Conservation (phyloP, 2,113 vertebrate species). For the Callocephalon fimbriatum region DNA sequence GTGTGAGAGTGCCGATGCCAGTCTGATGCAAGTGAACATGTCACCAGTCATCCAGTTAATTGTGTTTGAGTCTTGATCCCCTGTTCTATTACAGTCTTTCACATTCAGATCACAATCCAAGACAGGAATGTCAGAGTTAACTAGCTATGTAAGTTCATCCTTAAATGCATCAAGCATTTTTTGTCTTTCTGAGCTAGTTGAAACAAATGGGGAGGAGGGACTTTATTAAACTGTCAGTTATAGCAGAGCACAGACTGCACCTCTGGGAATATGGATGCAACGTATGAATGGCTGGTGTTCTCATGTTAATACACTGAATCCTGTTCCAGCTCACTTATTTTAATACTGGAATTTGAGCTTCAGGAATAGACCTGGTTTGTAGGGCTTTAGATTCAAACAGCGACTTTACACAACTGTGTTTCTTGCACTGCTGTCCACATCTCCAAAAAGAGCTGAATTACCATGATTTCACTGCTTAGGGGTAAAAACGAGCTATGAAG, state of each 20-base stretch:
- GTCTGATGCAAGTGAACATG: not conserved
- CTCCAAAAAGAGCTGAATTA: not conserved
- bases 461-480: not conserved
- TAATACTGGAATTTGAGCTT: conserved; percentile 37
- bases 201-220: not conserved
- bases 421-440: not conserved
- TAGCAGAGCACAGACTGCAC: not conserved
- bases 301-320: conserved; percentile 24
- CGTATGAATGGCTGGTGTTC: conserved; percentile 1
- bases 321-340: conserved; percentile 35
- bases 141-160: not conserved
- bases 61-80: not conserved
- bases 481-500: not conserved
- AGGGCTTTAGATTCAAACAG: not conserved
- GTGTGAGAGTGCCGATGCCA: not conserved
- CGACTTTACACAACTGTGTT: not conserved
- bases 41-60: not conserved
- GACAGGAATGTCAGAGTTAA: not conserved
- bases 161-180: not conserved
- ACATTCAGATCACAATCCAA: not conserved
- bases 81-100: not conserved
- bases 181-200: not conserved
- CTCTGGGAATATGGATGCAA: conserved; percentile 3
- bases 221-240: not conserved
- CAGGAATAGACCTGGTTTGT: conserved; percentile 10